Evolutionary conservation across 1,140 invertebrate species (phyloP).

Genomic region (Drosophila bifasciata): DNA sequence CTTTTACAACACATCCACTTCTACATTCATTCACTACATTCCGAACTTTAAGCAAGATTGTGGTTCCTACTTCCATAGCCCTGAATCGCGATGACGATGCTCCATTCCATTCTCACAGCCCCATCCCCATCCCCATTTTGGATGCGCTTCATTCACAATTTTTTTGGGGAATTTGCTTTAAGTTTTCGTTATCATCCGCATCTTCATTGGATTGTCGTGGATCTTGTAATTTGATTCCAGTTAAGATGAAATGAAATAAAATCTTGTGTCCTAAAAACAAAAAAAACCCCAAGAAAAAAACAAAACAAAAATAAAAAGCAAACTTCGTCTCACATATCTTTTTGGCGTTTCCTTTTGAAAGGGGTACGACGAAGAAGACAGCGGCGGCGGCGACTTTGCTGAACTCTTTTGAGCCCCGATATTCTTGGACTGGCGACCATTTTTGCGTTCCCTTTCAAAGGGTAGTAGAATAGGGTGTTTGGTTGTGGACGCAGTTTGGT

Average conservation of each 20-base stretch:
- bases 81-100: too few relatives aligned
- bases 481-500: not conserved
- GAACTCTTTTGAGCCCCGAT: constrained; percentile 50
- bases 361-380: constrained; percentile 24
- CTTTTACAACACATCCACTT: too few relatives aligned
- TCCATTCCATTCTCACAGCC: constrained; percentile 5
- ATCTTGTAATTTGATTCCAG: constrained; percentile 81
- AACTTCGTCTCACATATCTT: constrained; percentile 48
- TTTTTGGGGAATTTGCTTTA: constrained; percentile 22
- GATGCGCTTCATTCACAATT: constrained; percentile 30
- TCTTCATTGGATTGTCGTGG: constrained; percentile 48
- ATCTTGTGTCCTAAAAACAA: constrained; percentile 68
- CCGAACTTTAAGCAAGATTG: too few relatives aligned
- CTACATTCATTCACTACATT: too few relatives aligned
- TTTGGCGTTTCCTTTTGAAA: constrained; percentile 69
- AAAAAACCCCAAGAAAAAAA: constrained; percentile 24
- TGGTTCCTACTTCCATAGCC: too few relatives aligned
- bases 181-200: constrained; percentile 33
- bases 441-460: constrained; percentile 35
- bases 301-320: constrained; percentile 23
- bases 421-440: constrained; percentile 28
- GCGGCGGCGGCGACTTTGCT: constrained; percentile 8
- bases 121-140: constrained; percentile 1
- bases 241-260: constrained; percentile 72
- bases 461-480: not conserved